Base-by-base conservation (phyloP, 92 coral and sea anemone genomes). In the Ricordea florida region DNA sequence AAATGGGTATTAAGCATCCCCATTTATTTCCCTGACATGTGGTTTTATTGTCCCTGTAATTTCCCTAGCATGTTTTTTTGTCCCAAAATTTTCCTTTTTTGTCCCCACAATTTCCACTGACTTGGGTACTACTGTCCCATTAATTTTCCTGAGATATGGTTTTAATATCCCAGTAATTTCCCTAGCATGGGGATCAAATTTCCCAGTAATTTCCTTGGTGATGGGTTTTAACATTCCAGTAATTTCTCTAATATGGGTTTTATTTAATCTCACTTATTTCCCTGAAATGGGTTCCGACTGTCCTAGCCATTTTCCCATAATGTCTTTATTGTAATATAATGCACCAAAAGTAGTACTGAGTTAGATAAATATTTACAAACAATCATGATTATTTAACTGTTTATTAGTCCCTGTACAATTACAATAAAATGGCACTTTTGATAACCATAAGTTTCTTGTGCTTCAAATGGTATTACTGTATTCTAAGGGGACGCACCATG, bases 321-420 rank as follows among this genome's bases (percentile, higher is more conserved):
- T 69, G 47, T 15, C 41, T 42, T 45, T 6, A 14, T 45, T 14
- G 35, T 27, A 65, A 5, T 3, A 43, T 22, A 17, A 43, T 42
- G 24, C 57, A 34, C 57, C 57, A 45, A 27, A 42, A 65, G 40
- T 10, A 43, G 72, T 25, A 26, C 42, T 45, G 45, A 51, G 62
- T 69, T 52, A 57, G n/a, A 57, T 32, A 30, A 30, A 57, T 27
- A 52, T 52, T 52, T 52, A 0, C 34, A 14, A 52, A 52, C 60
- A 52, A 52, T 52, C 60, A 66, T 31, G 25, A 66, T n/a, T 38
- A 47, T 66, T 30, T 44, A 66, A 66, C 59, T 66, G 74, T 66
- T 66, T 66, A 66, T 66, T 66, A 66, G 74, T 66, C 74, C 46
- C 72, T 65, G 74, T 47, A 66, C 28, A 66, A 44, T 66, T 41